These are phyloP conservation scores for Bombus picipes DNA, from an alignment of 1,140 invertebrate genomes.

Conservation along the genomic window DNA sequence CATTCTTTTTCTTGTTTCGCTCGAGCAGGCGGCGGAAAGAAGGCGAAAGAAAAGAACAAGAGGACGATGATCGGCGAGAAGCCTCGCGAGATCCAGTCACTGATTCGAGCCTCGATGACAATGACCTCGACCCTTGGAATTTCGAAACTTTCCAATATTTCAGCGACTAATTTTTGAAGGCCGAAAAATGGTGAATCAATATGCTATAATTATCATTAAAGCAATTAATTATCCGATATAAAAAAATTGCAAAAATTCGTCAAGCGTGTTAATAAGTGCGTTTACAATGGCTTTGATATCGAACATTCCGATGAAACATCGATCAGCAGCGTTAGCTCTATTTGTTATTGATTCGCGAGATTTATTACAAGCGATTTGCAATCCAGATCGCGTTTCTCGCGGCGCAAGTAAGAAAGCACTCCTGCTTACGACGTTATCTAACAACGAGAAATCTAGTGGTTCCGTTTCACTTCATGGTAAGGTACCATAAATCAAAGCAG, in stretches of 20 bases:
- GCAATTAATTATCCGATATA: too few species aligned
- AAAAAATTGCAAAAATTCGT: too few species aligned
- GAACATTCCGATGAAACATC: not conserved
- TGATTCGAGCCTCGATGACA: not conserved
- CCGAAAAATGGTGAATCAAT: too few species aligned
- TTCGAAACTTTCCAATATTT: not conserved
- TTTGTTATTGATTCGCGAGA: conserved; percentile 10
- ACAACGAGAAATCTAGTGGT: conserved; percentile 48
- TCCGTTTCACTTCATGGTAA: conserved; percentile 49
- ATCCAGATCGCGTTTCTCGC: conserved; percentile 34
- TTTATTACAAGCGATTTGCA: conserved; percentile 13
- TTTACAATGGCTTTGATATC: not conserved
- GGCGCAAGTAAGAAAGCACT: conserved; percentile 46
- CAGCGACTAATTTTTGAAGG: not conserved
- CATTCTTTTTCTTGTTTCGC: not conserved
- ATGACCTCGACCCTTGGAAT: not conserved
- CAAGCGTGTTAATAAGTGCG: too few species aligned
- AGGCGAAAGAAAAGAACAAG: not conserved
- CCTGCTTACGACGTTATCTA: conserved; percentile 45
- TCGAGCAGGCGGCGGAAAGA: not conserved
- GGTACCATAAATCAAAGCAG: conserved; percentile 33
- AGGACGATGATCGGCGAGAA: not conserved
- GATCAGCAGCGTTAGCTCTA: not conserved
- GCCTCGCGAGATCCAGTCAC: not conserved
- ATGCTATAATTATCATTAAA: too few species aligned